Evolutionary conservation across 2,888 invertebrate genomes (phyloP).

Genomic region (Noctua pronuba): DNA sequence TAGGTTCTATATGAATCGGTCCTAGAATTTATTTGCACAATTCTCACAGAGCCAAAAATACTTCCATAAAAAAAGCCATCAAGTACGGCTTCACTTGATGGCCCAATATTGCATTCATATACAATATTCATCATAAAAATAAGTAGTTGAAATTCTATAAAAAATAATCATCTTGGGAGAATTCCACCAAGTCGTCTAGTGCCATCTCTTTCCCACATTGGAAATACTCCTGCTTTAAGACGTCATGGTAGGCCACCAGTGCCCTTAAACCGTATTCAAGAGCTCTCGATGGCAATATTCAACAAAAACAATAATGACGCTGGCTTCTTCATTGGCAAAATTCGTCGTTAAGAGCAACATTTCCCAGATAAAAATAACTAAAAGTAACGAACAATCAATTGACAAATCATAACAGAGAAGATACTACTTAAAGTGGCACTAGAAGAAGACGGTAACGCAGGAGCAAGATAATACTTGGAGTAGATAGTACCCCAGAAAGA

Average conservation of each 20-base stretch:
- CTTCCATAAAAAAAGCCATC: background rate
- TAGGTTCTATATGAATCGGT: background rate
- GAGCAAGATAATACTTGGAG: conserved; percentile 72
- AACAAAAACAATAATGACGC: background rate
- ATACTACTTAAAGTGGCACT: conserved; percentile 57
- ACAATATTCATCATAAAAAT: background rate
- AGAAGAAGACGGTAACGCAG: conserved; percentile 68
- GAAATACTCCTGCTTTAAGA: too few relatives aligned
- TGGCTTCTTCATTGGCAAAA: background rate
- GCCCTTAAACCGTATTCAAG: background rate
- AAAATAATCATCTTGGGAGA: background rate
- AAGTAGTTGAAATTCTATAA: background rate
- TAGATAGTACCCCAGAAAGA: conserved; percentile 75
- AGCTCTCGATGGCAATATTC: background rate
- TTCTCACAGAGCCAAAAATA: background rate
- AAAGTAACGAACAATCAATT: conserved; percentile 67
- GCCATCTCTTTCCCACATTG: too few relatives aligned
- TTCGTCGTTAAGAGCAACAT: background rate
- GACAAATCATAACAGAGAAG: conserved; percentile 66
- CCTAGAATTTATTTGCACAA: background rate
- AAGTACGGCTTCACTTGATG: too few relatives aligned
- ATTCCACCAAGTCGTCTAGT: background rate
- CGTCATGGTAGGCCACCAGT: too few relatives aligned
- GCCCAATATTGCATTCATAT: background rate
- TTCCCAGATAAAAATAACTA: conserved; percentile 38